Base-by-base conservation (phyloP, 1,140 invertebrate species). In the Adelges cooleyi region DNA sequence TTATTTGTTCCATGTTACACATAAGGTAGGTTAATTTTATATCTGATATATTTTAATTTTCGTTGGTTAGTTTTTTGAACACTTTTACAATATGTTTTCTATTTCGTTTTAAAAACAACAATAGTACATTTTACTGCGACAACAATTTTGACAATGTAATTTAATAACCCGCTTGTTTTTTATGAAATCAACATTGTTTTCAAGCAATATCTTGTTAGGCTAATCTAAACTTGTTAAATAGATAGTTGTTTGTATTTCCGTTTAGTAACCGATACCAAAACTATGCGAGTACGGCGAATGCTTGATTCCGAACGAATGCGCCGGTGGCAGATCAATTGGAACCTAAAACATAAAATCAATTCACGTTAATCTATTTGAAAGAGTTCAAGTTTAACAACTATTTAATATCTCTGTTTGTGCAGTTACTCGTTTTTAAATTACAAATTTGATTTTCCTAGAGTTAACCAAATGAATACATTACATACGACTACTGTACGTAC, bases 271-370 rank as follows among this genome's bases (percentile, higher is more conserved):
- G 33, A 62, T 62, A 11, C 56, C 65, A 22, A 56, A 53, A 56
- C 25, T 49, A 38, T 54, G 33, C 27, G 65, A 48, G 49, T 66
- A 70, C 1, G 56, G 53, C 13, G 71, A 71, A 65, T 72, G 71
- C 56, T 68, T 70, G 44, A 72, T 72, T 18, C 71, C 71, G 67
- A 72, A 72, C 9, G 69, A 69, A 48, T 71, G 71, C 18, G 71
- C 69, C 27, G 67, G 70, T n/a, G 68, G 67, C 54, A 68, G 46
- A 66, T 72, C 70, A 52, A 71, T 59, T 65, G 68, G 69, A 50
- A 67, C 66, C 71, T 72, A 62, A 66, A 70, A 71, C 13, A 65
- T 42, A 44, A 62, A n/a, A n/a, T n/a, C n/a, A n/a, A n/a, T n/a
- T n/a, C n/a, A n/a, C n/a, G n/a, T n/a, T n/a, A n/a, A n/a, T n/a